These are phyloP conservation scores for Hippopotamus amphibius DNA, from an alignment of 2,113 vertebrate species.

Conservation along the genomic window DNA sequence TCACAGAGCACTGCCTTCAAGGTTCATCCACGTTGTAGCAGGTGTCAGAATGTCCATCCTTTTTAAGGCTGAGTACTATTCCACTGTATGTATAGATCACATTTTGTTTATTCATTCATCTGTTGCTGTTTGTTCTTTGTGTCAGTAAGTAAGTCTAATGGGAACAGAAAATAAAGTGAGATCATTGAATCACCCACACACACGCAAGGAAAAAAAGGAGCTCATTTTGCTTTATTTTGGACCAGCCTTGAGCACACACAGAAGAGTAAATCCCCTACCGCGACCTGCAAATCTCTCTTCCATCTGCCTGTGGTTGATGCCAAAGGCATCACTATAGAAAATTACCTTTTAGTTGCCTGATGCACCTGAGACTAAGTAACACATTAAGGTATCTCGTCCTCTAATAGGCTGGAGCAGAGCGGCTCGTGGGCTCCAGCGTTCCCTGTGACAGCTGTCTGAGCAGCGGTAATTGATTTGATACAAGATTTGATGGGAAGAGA, in stretches of 20 bases:
- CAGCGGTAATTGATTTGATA: neutral
- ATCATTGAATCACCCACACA: neutral
- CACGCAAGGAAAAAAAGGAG: neutral
- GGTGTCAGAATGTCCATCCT: neutral
- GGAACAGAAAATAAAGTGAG: neutral
- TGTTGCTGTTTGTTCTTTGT: neutral
- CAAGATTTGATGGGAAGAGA: neutral
- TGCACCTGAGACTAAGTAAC: neutral
- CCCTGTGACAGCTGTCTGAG: neutral
- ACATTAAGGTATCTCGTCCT: neutral
- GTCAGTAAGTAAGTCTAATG: neutral
- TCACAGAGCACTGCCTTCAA: neutral
- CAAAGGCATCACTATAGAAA: neutral
- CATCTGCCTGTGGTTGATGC: neutral
- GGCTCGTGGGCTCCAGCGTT: fast-evolving
- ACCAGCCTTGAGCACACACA: fast-evolving
- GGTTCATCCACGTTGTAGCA: fast-evolving
- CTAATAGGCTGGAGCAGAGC: neutral
- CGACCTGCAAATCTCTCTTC: neutral
- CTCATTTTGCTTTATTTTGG: neutral
- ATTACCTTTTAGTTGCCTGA: neutral
- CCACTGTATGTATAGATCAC: too few relatives aligned
- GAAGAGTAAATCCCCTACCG: neutral
- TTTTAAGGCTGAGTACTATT: neutral
- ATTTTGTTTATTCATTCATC: neutral